These are phyloP conservation scores for Antrozous pallidus DNA, from an alignment of 2,797 vertebrate genomes.

Conservation along the genomic window DNA sequence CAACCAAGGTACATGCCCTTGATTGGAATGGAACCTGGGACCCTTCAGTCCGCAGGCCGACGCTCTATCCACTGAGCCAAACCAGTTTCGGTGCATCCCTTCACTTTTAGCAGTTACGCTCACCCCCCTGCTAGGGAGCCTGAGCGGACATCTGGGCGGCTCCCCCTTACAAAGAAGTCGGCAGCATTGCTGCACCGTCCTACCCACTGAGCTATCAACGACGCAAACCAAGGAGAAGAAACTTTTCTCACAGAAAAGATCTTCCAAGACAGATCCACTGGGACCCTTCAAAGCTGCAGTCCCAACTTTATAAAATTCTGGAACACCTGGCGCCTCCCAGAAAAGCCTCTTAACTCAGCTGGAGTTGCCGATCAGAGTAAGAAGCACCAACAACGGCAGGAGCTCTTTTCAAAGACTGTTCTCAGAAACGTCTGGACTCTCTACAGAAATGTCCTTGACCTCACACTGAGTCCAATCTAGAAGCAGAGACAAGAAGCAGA, in stretches of 20 bases:
- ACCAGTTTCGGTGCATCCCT: no score
- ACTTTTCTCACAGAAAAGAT: not conserved
- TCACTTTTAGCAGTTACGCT: not conserved
- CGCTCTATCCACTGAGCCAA: no score
- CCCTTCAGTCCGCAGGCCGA: no score
- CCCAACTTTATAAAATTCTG: constrained; percentile 24
- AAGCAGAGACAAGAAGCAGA: constrained; percentile 15
- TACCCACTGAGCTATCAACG: not conserved
- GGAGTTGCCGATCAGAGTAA: not conserved
- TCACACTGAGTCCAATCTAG: not conserved
- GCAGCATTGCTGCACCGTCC: not conserved
- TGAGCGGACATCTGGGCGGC: not conserved
- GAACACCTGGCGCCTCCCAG: not conserved
- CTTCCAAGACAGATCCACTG: not conserved
- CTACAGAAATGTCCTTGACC: not conserved
- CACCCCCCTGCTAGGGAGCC: not conserved
- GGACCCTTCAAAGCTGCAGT: not conserved
- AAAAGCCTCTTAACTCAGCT: not conserved
- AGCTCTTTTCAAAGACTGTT: not conserved
- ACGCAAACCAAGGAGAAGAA: not conserved
- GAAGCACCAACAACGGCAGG: not conserved
- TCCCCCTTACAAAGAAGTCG: not conserved
- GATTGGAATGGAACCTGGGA: no score
- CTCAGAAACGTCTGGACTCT: not conserved
- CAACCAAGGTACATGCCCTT: no score